These are phyloP conservation scores for Anhinga rufa DNA, from an alignment of 2,113 vertebrate genomes.

Conservation along the genomic window DNA sequence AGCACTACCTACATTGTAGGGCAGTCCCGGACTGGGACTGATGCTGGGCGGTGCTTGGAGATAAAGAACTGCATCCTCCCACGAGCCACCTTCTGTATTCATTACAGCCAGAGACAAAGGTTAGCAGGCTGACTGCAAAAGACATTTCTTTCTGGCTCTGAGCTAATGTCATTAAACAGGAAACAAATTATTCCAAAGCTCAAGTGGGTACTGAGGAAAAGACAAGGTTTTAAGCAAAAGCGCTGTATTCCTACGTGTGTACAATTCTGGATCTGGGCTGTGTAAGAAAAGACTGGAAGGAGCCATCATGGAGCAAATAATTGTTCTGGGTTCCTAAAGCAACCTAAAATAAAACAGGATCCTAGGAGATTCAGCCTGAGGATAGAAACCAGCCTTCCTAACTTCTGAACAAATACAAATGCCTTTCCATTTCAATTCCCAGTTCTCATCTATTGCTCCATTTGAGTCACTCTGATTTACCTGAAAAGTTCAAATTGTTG, in stretches of 20 bases:
- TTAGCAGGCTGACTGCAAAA: background rate
- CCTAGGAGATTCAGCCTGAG: background rate
- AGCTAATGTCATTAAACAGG: background rate
- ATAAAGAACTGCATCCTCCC: background rate
- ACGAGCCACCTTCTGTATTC: background rate
- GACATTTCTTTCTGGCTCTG: background rate
- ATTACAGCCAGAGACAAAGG: background rate
- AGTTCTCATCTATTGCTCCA: background rate
- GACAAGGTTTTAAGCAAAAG: background rate
- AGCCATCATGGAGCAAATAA: background rate
- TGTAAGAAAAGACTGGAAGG: background rate
- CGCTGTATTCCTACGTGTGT: background rate
- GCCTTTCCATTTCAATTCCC: background rate
- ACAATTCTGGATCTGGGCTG: background rate
- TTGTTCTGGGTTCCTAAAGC: background rate
- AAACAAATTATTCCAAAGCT: background rate
- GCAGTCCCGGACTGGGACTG: background rate
- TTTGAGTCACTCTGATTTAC: background rate
- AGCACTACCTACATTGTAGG: accelerated
- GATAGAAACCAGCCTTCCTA: background rate
- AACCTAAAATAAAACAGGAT: background rate
- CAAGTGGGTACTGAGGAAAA: background rate
- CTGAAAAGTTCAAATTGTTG: accelerated
- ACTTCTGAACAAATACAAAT: background rate
- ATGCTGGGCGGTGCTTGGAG: background rate